Base-by-base conservation (phyloP, 2,888 invertebrate genomes). In the Mesorhabditis spiculigera region DNA sequence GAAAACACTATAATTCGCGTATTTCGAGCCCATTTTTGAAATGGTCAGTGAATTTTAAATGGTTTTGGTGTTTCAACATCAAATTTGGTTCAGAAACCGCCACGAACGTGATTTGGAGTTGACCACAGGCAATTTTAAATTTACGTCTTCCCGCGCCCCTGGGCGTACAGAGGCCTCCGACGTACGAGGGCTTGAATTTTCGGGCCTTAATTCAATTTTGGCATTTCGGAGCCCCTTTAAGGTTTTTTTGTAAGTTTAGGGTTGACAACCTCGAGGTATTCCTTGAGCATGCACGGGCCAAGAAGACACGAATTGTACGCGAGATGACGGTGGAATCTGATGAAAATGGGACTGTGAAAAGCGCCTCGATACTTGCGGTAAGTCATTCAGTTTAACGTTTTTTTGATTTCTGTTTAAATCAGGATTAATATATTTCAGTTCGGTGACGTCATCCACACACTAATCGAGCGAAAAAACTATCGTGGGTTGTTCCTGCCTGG, bases 391-490 rank as follows among this genome's bases (percentile, higher is more conserved):
- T n/a, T 50, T n/a, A n/a, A 50, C n/a, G 8, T n/a, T 50, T 50
- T 50, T 50, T n/a, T 50, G n/a, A 13, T 50, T n/a, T 50, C n/a
- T 50, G 10, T 50, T n/a, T 1, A 50, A 13, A 13, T 50, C 58
- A 50, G 58, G 8, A 63, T 13, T 45, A 45, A 44, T 43, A 28
- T 2, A 16, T 75, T 80, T 71, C 87, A 95, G 94, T 98, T 94
- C 84, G 97, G 97, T 1, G 96, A 97, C 86, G 95, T 94, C 50
- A 92, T 93, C 0, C 98, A 98, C 87, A 98, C 97, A 0, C 90
- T 98, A 81, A 89, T 97, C 8, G 97, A 98, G 85, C 90, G 93
- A 78, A 90, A 91, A 8, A 89, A 90, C 58, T 98, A 95, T 87
- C 90, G 88, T 2, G 96, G 95, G 8, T 82, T 90, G 0, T 97